A percentile compares a stretch with the other conserved stretches of the same genome.
These are phyloP conservation scores for Lasioglossum figueresi DNA, from an alignment of 2,888 invertebrate species.

Conservation along the genomic window DNA sequence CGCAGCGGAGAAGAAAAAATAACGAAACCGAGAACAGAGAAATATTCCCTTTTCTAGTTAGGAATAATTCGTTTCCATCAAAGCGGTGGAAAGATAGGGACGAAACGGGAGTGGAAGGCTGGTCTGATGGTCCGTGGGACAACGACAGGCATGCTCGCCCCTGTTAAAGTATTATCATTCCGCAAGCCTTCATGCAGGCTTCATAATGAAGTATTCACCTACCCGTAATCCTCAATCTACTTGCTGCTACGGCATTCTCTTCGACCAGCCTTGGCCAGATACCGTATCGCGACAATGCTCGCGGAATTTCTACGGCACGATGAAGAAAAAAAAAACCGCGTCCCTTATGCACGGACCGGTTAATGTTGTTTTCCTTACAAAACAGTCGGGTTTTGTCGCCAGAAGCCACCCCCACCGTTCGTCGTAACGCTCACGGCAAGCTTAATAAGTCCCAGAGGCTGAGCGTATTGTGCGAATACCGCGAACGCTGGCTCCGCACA, in stretches of 20 bases:
- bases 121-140: slow-evolving; percentile 45
- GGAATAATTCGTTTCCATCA: slow-evolving; percentile 62
- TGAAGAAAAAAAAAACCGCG: neutral
- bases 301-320: slow-evolving; percentile 7
- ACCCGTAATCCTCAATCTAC: slow-evolving; percentile 67
- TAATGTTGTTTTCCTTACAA: slow-evolving; percentile 33
- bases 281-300: slow-evolving; percentile 38
- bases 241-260: slow-evolving; percentile 62
- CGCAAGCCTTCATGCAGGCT: slow-evolving; percentile 68
- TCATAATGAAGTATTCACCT: slow-evolving; percentile 72
- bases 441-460: neutral
- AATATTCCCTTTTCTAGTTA: slow-evolving; percentile 64
- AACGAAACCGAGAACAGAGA: slow-evolving; percentile 31
- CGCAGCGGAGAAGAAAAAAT: neutral
- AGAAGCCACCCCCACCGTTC: neutral
- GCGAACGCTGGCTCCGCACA: neutral
- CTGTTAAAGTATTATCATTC: slow-evolving; percentile 72
- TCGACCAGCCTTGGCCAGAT: slow-evolving; percentile 53
- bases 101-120: neutral
- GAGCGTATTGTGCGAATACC: neutral
- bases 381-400: slow-evolving; percentile 1
- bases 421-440: neutral
- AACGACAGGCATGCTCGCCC: slow-evolving; percentile 40
- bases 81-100: slow-evolving; percentile 1
- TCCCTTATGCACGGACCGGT: slow-evolving; percentile 30